Evolutionary conservation across 2,888 invertebrate genomes (phyloP).

Genomic region (Acheta domesticus): DNA sequence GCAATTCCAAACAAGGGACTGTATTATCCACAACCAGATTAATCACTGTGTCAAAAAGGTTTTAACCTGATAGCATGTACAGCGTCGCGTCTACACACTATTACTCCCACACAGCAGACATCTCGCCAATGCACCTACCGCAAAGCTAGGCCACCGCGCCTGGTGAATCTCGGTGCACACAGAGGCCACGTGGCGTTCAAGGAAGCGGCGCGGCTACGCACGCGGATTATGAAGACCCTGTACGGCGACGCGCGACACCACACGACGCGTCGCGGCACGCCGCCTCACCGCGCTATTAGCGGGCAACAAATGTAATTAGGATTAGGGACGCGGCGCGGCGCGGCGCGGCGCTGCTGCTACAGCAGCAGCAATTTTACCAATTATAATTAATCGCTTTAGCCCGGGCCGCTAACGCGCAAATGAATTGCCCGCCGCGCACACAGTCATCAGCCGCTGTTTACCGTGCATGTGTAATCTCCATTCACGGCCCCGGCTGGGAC

Average conservation of each 20-base stretch:
- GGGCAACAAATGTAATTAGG: neutral
- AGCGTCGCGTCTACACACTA: too few relatives aligned
- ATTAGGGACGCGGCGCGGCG: neutral
- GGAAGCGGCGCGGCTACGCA: neutral
- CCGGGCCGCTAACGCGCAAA: neutral
- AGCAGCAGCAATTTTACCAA: neutral
- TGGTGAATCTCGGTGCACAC: too few relatives aligned
- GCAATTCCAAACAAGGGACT: too few relatives aligned
- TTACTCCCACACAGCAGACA: too few relatives aligned
- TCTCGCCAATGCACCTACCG: too few relatives aligned
- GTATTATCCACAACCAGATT: too few relatives aligned
- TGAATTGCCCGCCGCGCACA: neutral
- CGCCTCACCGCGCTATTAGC: neutral
- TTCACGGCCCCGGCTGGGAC: neutral
- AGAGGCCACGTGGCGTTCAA: too few relatives aligned
- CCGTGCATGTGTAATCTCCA: constrained; percentile 10
- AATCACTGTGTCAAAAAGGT: too few relatives aligned
- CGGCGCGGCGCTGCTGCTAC: neutral
- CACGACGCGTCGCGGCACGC: neutral
- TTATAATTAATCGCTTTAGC: constrained; percentile 18
- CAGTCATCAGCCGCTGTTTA: constrained; percentile 1
- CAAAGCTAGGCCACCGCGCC: too few relatives aligned
- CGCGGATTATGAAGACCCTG: neutral
- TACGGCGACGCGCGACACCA: neutral
- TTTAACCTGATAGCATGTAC: too few relatives aligned